Percentiles rank a stretch among this genome's conserved stretches.
Evolutionary conservation across 2,797 vertebrate species (phyloP).

Genomic region (Semotilus atromaculatus): DNA sequence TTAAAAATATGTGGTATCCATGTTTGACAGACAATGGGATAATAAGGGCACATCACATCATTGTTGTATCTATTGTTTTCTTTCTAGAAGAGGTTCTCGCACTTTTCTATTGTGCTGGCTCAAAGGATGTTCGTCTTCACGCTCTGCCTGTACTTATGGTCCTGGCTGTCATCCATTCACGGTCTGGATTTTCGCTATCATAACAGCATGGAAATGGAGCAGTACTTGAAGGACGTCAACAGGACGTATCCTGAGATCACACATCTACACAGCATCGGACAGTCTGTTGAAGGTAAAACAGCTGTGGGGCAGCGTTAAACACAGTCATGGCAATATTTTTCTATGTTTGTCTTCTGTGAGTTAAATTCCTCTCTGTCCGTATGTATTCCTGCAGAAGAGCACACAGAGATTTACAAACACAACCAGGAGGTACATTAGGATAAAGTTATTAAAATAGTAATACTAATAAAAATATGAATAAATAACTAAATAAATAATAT

Average conservation of each 20-base stretch:
- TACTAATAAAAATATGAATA: too few species aligned
- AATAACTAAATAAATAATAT: too few species aligned
- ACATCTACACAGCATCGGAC: slow-evolving; percentile 65
- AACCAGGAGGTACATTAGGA: not conserved
- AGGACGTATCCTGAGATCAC: slow-evolving; percentile 59
- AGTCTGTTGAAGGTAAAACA: slow-evolving; percentile 64
- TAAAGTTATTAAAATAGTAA: not conserved
- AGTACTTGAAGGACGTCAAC: slow-evolving; percentile 59
- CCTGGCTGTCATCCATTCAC: slow-evolving; percentile 10
- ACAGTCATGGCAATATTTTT: not conserved
- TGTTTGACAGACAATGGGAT: not conserved
- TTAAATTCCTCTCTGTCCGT: too few species aligned
- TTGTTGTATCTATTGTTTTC: not conserved
- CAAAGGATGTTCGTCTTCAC: slow-evolving; percentile 13
- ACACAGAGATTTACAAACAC: not conserved
- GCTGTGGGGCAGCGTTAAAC: not conserved
- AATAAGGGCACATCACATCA: not conserved
- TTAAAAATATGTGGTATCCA: not conserved
- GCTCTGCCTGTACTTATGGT: slow-evolving; percentile 25
- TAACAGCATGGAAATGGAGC: slow-evolving; percentile 54
- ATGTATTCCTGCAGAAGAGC: not conserved
- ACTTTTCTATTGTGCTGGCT: not conserved
- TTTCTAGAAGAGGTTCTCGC: not conserved
- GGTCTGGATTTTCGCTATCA: slow-evolving; percentile 65
- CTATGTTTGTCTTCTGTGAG: not conserved